Base-by-base conservation (phyloP, 35 echinoderm and acorn worm genomes). In the Apostichopus californicus region DNA sequence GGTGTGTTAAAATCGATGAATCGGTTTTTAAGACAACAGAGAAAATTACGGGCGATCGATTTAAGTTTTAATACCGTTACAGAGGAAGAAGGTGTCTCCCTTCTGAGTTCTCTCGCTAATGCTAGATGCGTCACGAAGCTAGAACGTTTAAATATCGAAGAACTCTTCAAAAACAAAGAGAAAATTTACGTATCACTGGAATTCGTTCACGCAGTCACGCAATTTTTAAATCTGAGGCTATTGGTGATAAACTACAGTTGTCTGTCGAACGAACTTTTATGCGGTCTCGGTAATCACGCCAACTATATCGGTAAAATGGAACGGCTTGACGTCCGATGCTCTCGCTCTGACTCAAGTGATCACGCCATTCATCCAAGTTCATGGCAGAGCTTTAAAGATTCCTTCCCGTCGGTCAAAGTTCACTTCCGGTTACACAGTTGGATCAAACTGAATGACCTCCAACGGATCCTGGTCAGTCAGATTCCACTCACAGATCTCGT, bases 201-300 rank as follows among this genome's bases (percentile, higher is more conserved):
- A 13, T 96, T 96, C 86, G 86, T 91, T 23, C 54, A 85, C 9
- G 83, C 87, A 23, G 13, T 96, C 7, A 68, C 89, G 9, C 90
- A 88, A 2, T 96, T 96, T 75, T 28, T 78, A 5, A 78, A 83
- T 46, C 91, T 96, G 20, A 77, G 28, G 0, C 85, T 93, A 2
- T 24, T 96, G 53, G 94, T 86, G 21, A 59, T 96, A 8, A 96
- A 96, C 70, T 96, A 96, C 66, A 83, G 85, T 7, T 94, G 90
- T 22, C 11, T 96, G 59, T 94, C 95, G 1, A 88, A 94, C 21
- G 90, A 79, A 54, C 87, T 96, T 2, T 54, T 96, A 59, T 59
- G 20, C 46, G 78, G 66, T 18, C 86, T 96, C 8, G 73, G 77
- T 20, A 34, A 89, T 9, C 59, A 89, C 5, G 9, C 13, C 23